Evolutionary conservation across 2,797 vertebrate species (phyloP).

Genomic region (Buceros bicornis): DNA sequence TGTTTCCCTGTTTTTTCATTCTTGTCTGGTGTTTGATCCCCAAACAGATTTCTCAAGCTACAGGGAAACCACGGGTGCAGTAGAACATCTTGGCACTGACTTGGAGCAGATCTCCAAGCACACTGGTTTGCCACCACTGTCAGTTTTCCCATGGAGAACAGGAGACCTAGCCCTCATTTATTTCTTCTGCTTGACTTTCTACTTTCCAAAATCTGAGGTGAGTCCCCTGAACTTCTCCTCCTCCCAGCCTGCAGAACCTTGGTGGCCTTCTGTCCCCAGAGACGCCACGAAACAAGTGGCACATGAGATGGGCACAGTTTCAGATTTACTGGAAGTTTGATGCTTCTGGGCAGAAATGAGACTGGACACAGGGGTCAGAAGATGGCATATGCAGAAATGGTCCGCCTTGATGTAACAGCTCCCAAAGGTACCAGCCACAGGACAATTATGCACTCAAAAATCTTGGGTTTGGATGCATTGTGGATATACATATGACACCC

Average conservation of each 20-base stretch:
- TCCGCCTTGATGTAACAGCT: not conserved
- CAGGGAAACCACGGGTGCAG: not conserved
- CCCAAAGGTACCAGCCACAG: not conserved
- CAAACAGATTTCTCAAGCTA: conserved; percentile 7
- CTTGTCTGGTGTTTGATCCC: not conserved
- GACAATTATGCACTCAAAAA: not conserved
- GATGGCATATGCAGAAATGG: not conserved
- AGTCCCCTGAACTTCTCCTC: not conserved
- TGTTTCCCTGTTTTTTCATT: conserved; percentile 32
- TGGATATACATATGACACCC: fast-evolving
- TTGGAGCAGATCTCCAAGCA: not conserved
- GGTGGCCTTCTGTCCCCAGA: not conserved
- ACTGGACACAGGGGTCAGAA: not conserved
- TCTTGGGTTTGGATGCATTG: not conserved
- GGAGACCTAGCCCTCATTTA: not conserved
- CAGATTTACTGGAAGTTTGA: not conserved
- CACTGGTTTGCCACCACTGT: not conserved
- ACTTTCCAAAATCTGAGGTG: not conserved
- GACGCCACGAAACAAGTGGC: not conserved
- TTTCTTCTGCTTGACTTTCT: not conserved
- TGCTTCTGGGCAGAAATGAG: not conserved
- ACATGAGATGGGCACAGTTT: not conserved
- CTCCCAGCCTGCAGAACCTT: not conserved
- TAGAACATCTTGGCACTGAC: not conserved
- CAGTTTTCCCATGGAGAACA: not conserved